Evolutionary conservation across 1,140 invertebrate species (phyloP).

Genomic region (Nasonia giraulti): DNA sequence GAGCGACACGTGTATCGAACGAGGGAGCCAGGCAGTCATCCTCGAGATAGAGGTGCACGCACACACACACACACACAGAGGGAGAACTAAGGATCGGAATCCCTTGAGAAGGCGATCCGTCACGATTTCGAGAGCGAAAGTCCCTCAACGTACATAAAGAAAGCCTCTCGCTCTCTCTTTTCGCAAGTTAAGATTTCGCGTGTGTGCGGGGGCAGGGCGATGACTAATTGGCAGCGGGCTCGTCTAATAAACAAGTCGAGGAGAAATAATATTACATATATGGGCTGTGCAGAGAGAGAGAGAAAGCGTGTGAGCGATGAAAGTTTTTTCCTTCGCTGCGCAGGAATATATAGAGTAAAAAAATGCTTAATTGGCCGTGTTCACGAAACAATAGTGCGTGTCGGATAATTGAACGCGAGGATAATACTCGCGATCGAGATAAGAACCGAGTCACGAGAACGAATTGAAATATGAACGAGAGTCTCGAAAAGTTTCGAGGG

Average conservation of each 20-base stretch:
- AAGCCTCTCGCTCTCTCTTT: neutral
- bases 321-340: neutral
- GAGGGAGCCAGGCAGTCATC: neutral
- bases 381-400: conserved; percentile 31
- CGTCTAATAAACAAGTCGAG: neutral
- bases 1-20: neutral
- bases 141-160: conserved; percentile 20
- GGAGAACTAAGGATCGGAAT: conserved; percentile 24
- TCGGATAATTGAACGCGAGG: conserved; percentile 13
- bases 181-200: conserved; percentile 26
- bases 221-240: neutral
- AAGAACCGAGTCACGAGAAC: conserved; percentile 22
- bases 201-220: neutral
- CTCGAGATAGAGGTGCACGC: neutral
- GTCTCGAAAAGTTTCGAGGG: neutral
- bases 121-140: conserved; percentile 45
- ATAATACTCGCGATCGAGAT: neutral
- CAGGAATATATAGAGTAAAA: neutral
- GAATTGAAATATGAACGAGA: conserved; percentile 18
- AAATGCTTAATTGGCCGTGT: conserved; percentile 15
- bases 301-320: neutral
- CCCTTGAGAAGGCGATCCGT: conserved; percentile 40
- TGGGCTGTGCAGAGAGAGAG: neutral
- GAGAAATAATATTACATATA: too few species aligned
- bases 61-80: neutral